Percentiles rank a stretch among this genome's conserved stretches.
These are phyloP conservation scores for Drosophila nigricruria DNA, from an alignment of 2,888 invertebrate genomes.

Conservation along the genomic window DNA sequence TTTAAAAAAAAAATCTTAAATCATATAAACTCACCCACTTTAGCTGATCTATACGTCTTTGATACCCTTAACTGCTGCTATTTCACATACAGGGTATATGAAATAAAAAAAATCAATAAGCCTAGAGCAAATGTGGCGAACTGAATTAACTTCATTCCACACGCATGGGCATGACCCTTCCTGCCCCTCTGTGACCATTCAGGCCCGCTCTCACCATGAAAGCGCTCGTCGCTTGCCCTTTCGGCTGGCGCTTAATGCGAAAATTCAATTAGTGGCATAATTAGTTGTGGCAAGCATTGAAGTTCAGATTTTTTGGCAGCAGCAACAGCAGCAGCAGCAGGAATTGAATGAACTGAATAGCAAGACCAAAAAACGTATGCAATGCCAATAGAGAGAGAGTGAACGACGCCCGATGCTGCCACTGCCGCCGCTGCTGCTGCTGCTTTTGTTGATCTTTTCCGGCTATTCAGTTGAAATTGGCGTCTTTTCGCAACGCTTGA, in stretches of 20 bases:
- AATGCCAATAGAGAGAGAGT: slow-evolving; percentile 29
- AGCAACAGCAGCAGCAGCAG: slow-evolving; percentile 21
- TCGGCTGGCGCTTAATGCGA: slow-evolving; percentile 74
- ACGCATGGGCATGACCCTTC: slow-evolving; percentile 51
- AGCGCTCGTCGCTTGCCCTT: slow-evolving; percentile 36
- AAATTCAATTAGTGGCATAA: slow-evolving; percentile 84
- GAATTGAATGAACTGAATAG: slow-evolving; percentile 41
- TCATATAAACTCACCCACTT: not conserved
- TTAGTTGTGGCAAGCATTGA: slow-evolving; percentile 83
- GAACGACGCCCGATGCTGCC: not conserved
- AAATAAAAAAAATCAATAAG: slow-evolving; percentile 64
- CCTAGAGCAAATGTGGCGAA: slow-evolving; percentile 56
- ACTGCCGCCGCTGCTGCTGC: slow-evolving; percentile 3
- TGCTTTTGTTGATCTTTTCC: slow-evolving; percentile 61
- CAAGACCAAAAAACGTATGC: slow-evolving; percentile 50
- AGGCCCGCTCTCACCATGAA: slow-evolving; percentile 9
- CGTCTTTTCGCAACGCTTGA: slow-evolving; percentile 65
- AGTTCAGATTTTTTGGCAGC: slow-evolving; percentile 74
- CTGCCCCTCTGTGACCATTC: not conserved
- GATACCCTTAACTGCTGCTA: not conserved
- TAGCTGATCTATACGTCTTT: not conserved
- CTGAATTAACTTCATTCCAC: slow-evolving; percentile 68
- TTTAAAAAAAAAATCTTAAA: not conserved
- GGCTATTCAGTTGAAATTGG: slow-evolving; percentile 49
- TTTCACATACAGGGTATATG: slow-evolving; percentile 30